phyloP scores from a whole-genome alignment of 2,113 vertebrate genomes.

The Chloroceryle aenea region DNA sequence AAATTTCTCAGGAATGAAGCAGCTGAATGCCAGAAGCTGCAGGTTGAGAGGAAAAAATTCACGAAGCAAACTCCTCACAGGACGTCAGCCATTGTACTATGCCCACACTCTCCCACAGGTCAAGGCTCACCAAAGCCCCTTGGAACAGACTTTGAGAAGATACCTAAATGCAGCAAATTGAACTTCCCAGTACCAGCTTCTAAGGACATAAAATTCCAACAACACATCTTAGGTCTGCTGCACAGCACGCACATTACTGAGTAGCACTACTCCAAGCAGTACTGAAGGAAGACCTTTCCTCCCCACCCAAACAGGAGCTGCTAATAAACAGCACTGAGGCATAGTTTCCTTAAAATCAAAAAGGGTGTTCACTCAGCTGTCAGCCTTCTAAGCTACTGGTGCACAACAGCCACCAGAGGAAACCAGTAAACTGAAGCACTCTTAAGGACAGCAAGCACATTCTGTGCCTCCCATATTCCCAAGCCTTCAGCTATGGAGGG shows the following conservation, averaged over 20 bases:
- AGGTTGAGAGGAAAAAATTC: not conserved
- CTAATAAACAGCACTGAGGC: not conserved
- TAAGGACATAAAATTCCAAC: not conserved
- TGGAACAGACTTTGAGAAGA: not conserved
- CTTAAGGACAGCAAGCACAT: not conserved
- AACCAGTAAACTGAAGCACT: not conserved
- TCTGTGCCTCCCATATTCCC: not conserved
- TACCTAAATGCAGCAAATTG: not conserved
- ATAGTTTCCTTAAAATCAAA: not conserved
- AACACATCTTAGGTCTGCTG: not conserved
- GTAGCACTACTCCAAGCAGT: not conserved
- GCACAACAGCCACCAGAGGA: not conserved
- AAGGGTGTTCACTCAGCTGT: not conserved
- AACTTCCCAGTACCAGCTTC: not conserved
- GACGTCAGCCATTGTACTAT: not conserved
- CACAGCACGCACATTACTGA: not conserved
- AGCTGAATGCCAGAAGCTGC: not conserved
- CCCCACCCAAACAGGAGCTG: not conserved
- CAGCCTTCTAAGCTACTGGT: not conserved
- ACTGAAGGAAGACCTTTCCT: not conserved
- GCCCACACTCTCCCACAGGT: fast-evolving
- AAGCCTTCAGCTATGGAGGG: not conserved
- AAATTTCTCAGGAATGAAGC: not conserved
- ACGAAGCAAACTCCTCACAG: not conserved
- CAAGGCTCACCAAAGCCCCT: not conserved